phyloP scores from a whole-genome alignment of 2,113 vertebrate genomes.

The Vireo altiloquus region DNA sequence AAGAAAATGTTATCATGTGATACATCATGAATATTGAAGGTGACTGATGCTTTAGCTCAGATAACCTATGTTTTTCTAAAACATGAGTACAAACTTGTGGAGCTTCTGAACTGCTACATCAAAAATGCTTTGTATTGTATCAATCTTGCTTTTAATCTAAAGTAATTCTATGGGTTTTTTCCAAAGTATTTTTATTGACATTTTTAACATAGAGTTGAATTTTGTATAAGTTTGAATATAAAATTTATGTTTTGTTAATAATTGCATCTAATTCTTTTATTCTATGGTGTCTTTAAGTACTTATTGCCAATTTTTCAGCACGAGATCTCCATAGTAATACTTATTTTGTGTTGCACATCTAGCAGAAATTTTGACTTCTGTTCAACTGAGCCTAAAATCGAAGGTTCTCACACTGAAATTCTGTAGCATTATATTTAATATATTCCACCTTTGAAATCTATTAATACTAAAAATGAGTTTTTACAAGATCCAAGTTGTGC shows the following conservation, averaged over 20 bases:
- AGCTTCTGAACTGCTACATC: neutral
- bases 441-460: constrained; percentile 23
- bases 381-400: neutral
- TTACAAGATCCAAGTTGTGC: neutral
- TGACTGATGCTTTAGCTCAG: neutral
- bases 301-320: neutral
- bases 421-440: constrained; percentile 28
- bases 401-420: neutral
- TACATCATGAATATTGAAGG: neutral
- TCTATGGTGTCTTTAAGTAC: neutral
- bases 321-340: neutral
- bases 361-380: neutral
- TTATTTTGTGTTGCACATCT: neutral
- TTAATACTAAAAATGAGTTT: constrained; percentile 40
- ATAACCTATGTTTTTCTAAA: neutral
- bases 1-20: neutral
- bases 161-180: neutral
- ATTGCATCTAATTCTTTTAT: neutral
- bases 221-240: rapidly evolving
- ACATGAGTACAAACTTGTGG: neutral
- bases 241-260: neutral
- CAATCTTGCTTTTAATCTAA: neutral
- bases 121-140: neutral
- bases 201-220: neutral
- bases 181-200: neutral